These are phyloP conservation scores for Chaetodon trifascialis DNA, from an alignment of 2,113 vertebrate genomes.

Conservation along the genomic window DNA sequence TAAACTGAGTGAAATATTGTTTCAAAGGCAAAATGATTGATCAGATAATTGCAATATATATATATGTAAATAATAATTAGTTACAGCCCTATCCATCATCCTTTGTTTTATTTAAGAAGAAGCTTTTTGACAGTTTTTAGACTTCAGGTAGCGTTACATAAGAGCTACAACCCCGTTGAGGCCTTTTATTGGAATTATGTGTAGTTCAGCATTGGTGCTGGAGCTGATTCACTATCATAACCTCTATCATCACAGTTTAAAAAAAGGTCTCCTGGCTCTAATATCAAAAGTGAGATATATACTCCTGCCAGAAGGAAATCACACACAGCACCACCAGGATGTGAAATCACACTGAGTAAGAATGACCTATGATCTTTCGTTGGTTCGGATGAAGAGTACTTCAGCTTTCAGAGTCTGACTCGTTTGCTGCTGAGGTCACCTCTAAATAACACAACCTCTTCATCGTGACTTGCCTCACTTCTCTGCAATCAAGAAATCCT, in stretches of 20 bases:
- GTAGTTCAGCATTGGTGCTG: background rate
- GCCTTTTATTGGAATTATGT: background rate
- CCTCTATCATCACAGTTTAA: constrained; percentile 10
- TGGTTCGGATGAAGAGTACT: background rate
- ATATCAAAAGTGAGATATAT: constrained; percentile 10
- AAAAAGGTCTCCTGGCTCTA: constrained; percentile 5
- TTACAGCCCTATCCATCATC: background rate
- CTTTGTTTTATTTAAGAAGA: background rate
- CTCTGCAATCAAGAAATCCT: constrained; percentile 14
- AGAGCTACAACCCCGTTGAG: constrained; percentile 11
- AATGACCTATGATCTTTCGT: constrained; percentile 10
- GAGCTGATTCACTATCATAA: background rate
- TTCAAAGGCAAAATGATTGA: too few relatives aligned
- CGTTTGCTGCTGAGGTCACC: background rate
- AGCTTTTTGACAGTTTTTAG: background rate
- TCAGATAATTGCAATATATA: too few relatives aligned
- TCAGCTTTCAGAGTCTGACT: constrained; percentile 1
- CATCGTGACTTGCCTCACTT: constrained; percentile 7
- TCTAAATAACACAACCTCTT: constrained; percentile 38
- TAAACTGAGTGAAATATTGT: too few relatives aligned
- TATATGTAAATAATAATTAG: too few relatives aligned
- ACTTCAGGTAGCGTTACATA: background rate
- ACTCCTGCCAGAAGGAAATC: background rate
- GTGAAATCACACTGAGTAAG: background rate
- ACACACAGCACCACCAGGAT: background rate